Evolutionary conservation across 2,797 vertebrate genomes (phyloP), one percentile per base, ranked within the genome.

Genomic region (Limnodromus scolopaceus): DNA sequence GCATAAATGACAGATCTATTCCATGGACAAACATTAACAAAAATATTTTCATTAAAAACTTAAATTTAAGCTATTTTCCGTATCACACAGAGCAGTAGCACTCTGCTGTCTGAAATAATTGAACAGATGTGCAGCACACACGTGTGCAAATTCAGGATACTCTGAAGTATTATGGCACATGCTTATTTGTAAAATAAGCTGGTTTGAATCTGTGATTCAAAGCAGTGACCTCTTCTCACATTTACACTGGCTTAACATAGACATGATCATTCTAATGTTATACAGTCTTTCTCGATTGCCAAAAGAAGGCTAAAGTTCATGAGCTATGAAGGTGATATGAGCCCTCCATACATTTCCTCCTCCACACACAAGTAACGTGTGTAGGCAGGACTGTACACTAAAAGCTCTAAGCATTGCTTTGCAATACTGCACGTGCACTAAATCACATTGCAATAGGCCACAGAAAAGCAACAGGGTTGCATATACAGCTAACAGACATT

Each of bases 281-380:
- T 17, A 48, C 20, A 58, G 13, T 18, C 48, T 71, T 30, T 75
- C 0, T 68, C 4, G 34, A 54, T 4, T 60, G 38, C 32, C 76
- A 71, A 60, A 63, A 79, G 34, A 18, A 54, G 9, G 43, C 30
- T 22, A 34, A 49, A 65, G n/a, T 34, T 71, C 14, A 45, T 1
- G 6, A 72, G 11, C 57, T 64, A 18, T 41, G 22, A 69, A 92
- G 63, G 61, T 28, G 5, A 69, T 18, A 28, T 28, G 34, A 64
- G 19, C 25, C 10, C 19, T 41, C 15, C 2, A 4, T 4, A 49
- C 9, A 48, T 0, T 0, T 36, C 18, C 41, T 43, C 41, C 41
- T 43, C 41, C 41, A 18, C 17, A 17, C 16, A 43, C 41, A 43
- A 82, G 30, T 17, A 23, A 58, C 1, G 0, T 4, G 25, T 1